phyloP scores from a whole-genome alignment of 2,797 vertebrate species.

The Sandelia bainsii region DNA sequence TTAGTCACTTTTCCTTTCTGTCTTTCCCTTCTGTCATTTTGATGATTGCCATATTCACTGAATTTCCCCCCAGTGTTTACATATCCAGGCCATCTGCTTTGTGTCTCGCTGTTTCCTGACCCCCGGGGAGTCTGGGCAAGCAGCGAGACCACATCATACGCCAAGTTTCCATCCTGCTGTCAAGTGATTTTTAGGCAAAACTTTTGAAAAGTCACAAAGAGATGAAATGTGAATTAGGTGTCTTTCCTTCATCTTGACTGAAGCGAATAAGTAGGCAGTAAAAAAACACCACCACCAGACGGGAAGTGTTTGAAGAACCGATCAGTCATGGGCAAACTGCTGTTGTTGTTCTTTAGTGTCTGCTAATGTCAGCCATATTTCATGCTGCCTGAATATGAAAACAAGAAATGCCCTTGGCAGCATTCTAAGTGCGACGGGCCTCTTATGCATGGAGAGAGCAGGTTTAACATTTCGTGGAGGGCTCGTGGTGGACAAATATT shows the following conservation, averaged over 20 bases:
- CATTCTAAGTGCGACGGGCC: conserved; percentile 7
- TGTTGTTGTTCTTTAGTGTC: conserved; percentile 49
- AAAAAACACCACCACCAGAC: conserved; percentile 12
- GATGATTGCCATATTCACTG: conserved; percentile 2
- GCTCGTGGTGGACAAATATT: conserved; percentile 35
- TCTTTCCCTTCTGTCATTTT: conserved; percentile 9
- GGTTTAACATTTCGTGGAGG: conserved; percentile 43
- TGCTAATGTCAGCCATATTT: conserved; percentile 56
- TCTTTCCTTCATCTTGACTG: conserved; percentile 2
- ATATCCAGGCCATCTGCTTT: conserved; percentile 43
- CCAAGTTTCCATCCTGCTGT: conserved; percentile 34
- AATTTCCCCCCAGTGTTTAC: conserved; percentile 30
- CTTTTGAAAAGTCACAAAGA: conserved; percentile 34
- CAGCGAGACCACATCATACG: conserved; percentile 4
- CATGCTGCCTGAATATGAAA: conserved; percentile 62
- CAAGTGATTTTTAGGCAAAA: conserved; percentile 21
- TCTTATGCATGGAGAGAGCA: conserved; percentile 3
- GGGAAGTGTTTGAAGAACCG: conserved; percentile 40
- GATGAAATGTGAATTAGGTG: conserved; percentile 27
- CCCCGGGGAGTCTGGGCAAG: not conserved
- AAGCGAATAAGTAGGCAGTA: conserved; percentile 20
- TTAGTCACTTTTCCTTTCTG: not conserved
- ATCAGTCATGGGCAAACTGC: conserved; percentile 45
- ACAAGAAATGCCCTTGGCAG: conserved; percentile 44
- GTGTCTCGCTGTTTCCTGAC: not conserved